Evolutionary conservation across 2,888 invertebrate genomes (phyloP), one percentile per base, ranked within the genome.

Genomic region (Mamestra brassicae): DNA sequence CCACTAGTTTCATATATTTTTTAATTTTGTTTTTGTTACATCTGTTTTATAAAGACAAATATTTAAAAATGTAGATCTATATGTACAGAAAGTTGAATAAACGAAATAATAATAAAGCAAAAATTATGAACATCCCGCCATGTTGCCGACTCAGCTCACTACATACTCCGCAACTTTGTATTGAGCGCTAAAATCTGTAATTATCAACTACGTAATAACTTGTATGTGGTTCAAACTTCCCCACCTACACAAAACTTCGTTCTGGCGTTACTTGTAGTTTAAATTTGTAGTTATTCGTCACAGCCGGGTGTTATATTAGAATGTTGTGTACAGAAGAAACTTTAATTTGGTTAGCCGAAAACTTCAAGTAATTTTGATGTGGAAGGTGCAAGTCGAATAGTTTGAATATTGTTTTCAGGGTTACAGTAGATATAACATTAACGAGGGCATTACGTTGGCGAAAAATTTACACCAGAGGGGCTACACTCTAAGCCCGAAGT

Each of bases 131-230:
- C 57, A 61, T 45, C 7, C 15, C 47, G 69, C 60, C 69, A 57
- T 50, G 11, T 66, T 50, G 36, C 17, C 17, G 61, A 70, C 42
- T 26, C 45, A 55, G 52, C 36, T 52, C 45, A 55, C 50, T 45
- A 52, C 17, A 34, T 45, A 64, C 71, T 57, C 45, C 55, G 10
- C 47, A 45, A 63, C 69, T 69, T 68, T 69, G 60, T 74, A 74
- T n/a, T n/a, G 38, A 57, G 60, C 55, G 42, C 50, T 57, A 58
- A 80, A 81, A 81, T 81, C 81, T 69, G 80, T 84, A 84, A 80
- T 84, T 84, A 84, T 81, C 71, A 84, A 81, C 79, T 83, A 78
- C 55, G 57, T 72, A 76, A 80, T 84, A 80, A 80, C 76, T 72
- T 57, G 69, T 76, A 47, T 79, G 83, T 45, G 84, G 81, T 76